Conservation (phyloP, 2,113 vertebrate species). For the Catharus fuscescens region DNA sequence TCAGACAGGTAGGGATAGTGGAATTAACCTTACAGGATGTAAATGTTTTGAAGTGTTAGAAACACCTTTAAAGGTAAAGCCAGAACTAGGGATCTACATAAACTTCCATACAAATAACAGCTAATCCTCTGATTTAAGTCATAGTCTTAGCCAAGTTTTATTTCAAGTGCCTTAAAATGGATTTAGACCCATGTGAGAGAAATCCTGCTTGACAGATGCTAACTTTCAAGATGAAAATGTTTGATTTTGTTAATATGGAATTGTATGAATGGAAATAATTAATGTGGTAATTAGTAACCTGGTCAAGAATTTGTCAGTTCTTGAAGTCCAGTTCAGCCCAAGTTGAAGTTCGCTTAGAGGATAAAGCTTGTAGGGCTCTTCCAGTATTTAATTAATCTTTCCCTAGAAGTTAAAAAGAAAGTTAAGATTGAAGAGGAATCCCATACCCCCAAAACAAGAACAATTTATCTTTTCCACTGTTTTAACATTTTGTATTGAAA, state of each 20-base stretch:
- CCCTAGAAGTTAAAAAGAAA: neutral
- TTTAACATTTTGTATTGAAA: neutral
- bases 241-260: neutral
- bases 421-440: neutral
- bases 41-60: neutral
- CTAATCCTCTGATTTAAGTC: neutral
- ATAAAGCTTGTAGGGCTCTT: neutral
- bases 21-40: neutral
- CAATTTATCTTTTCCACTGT: neutral
- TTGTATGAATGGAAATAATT: neutral
- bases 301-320: neutral
- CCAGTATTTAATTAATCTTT: neutral
- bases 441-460: neutral
- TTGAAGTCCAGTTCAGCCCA: neutral
- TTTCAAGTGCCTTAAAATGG: neutral
- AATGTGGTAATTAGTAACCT: neutral
- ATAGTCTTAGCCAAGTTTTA: neutral
- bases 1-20: neutral
- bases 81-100: neutral
- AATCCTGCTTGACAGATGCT: neutral
- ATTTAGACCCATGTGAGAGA: neutral
- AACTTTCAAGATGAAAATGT: neutral
- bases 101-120: neutral
- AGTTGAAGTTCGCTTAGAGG: neutral
- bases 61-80: neutral